phyloP scores from a whole-genome alignment of 92 coral and sea anemone species.

The Virgularia gustaviana region DNA sequence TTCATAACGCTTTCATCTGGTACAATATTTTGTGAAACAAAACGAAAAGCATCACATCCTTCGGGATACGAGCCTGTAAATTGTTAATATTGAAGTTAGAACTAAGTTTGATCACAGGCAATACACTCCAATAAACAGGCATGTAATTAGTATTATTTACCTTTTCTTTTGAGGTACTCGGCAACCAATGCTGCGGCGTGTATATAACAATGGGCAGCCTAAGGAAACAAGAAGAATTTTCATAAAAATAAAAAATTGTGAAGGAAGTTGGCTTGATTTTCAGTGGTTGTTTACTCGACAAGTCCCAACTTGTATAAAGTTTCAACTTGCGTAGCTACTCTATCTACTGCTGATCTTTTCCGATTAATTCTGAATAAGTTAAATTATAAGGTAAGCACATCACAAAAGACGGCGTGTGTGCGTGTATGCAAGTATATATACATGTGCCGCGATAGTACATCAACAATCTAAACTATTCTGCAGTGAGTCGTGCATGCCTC shows the following conservation, averaged over 20 bases:
- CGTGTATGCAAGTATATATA: too few species aligned
- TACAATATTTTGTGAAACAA: slow-evolving; percentile 82
- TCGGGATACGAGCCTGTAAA: slow-evolving; percentile 67
- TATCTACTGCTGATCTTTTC: too few species aligned
- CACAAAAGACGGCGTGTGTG: not conserved
- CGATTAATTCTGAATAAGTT: not conserved
- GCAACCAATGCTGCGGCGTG: slow-evolving; percentile 98
- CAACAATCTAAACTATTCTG: too few species aligned
- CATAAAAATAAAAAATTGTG: not conserved
- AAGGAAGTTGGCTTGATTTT: not conserved
- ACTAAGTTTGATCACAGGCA: not conserved
- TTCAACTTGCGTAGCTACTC: not conserved
- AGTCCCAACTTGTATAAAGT: not conserved
- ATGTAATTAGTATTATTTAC: slow-evolving; percentile 36
- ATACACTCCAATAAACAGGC: not conserved
- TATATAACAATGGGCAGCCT: slow-evolving; percentile 94
- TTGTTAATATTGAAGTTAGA: not conserved
- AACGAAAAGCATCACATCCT: slow-evolving; percentile 87
- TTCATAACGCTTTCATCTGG: slow-evolving; percentile 99
- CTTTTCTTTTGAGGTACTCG: slow-evolving; percentile 92
- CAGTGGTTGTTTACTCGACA: not conserved
- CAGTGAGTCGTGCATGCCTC: too few species aligned
- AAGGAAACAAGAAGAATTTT: not conserved
- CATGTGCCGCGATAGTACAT: too few species aligned
- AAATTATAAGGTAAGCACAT: not conserved